phyloP scores from a whole-genome alignment of 2,797 vertebrate species.

The Chromobotia macracanthus region DNA sequence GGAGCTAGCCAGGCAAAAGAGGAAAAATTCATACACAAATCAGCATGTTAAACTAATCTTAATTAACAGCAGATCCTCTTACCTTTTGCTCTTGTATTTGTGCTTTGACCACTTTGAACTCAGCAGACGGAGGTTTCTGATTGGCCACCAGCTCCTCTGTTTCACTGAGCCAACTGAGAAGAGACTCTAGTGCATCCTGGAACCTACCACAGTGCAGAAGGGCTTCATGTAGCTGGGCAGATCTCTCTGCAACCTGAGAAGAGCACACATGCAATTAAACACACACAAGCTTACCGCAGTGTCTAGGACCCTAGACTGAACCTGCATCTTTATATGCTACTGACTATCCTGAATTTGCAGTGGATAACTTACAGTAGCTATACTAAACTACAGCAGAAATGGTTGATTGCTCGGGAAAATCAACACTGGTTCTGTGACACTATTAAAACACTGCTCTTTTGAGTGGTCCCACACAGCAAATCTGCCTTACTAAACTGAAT shows the following conservation, averaged over 20 bases:
- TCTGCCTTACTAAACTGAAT: too few species aligned
- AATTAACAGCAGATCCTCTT: too few species aligned
- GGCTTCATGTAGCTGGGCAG: conserved; percentile 94
- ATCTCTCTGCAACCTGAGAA: conserved; percentile 92
- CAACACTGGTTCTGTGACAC: too few species aligned
- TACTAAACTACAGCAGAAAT: background rate
- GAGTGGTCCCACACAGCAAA: too few species aligned
- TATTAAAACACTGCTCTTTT: too few species aligned
- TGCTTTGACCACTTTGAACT: conserved; percentile 98
- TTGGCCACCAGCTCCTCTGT: conserved; percentile 96
- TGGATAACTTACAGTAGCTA: background rate
- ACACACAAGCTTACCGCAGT: background rate
- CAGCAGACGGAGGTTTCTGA: conserved; percentile 94
- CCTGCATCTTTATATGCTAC: background rate
- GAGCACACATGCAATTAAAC: background rate
- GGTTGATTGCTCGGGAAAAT: background rate
- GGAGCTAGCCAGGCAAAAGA: conserved; percentile 80
- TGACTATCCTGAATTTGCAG: background rate
- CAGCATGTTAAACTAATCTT: background rate
- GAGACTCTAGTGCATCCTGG: conserved; percentile 95
- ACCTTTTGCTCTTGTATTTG: conserved; percentile 99
- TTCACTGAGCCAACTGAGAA: conserved; percentile 96
- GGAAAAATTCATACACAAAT: conserved; percentile 23
- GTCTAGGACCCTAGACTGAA: background rate
- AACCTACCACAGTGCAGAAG: conserved; percentile 95